Conservation (phyloP, 2,888 invertebrate genomes). For the Oscheius sp. region DNA sequence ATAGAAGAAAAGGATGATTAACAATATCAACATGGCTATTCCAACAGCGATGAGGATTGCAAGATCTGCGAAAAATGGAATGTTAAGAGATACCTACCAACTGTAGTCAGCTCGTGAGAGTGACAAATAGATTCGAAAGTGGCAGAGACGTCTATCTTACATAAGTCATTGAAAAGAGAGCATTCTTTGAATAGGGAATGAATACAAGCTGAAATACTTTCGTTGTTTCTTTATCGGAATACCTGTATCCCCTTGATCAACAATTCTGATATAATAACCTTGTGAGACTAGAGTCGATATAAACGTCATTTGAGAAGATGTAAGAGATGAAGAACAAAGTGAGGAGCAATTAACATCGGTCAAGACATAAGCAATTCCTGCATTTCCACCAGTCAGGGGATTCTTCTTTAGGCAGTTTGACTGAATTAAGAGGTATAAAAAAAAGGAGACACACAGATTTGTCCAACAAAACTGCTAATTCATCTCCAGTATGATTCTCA, state of each 20-base stretch:
- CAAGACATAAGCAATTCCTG: neutral
- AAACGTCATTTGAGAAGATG: too few species aligned
- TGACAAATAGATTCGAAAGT: neutral
- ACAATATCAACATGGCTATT: neutral
- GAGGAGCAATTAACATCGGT: neutral
- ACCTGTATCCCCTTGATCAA: too few species aligned
- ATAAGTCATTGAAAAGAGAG: too few species aligned
- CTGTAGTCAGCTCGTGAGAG: neutral
- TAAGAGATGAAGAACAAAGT: too few species aligned
- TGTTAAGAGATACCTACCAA: neutral
- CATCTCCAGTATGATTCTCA: too few species aligned
- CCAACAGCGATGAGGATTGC: constrained; percentile 6
- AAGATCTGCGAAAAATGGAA: neutral
- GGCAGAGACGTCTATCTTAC: neutral
- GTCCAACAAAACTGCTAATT: too few species aligned
- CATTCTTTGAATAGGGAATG: too few species aligned
- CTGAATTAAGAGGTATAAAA: neutral
- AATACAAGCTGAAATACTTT: too few species aligned
- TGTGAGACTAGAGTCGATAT: too few species aligned
- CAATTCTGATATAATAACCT: too few species aligned
- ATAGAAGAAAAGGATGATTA: constrained; percentile 5
- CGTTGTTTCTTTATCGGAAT: too few species aligned
- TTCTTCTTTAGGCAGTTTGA: neutral
- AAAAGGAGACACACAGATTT: too few species aligned
- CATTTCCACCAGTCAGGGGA: neutral